Evolutionary conservation across 2,113 vertebrate genomes (phyloP).

Genomic region (Nycticryphes semicollaris): DNA sequence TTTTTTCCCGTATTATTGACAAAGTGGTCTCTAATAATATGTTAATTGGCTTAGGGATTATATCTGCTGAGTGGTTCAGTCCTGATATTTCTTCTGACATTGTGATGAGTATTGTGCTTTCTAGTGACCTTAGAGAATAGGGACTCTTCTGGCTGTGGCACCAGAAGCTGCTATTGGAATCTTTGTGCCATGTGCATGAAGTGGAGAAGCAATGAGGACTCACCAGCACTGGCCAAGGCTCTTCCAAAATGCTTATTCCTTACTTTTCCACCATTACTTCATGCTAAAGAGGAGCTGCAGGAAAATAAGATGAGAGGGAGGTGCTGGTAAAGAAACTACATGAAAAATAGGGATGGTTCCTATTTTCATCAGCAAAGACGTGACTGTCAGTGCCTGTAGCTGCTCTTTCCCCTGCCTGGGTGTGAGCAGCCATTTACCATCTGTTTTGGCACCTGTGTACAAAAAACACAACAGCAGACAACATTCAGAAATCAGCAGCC

Average conservation of each 20-base stretch:
- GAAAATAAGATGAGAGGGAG: neutral
- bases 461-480: neutral
- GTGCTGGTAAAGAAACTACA: neutral
- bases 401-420: neutral
- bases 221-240: neutral
- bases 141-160: neutral
- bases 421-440: neutral
- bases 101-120: neutral
- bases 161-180: neutral
- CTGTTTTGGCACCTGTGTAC: neutral
- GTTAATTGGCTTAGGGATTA: neutral
- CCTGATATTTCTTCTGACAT: neutral
- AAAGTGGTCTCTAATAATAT: neutral
- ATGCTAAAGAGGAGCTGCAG: neutral
- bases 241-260: neutral
- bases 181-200: neutral
- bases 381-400: neutral
- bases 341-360: neutral
- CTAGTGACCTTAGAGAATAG: accelerated
- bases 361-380: neutral
- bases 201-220: neutral
- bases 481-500: neutral
- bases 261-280: neutral
- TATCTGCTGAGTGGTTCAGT: neutral
- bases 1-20: neutral